Percentiles rank a stretch among this genome's conserved stretches.
Evolutionary conservation across 2,888 invertebrate species (phyloP).

Genomic region (Scaptomyza reducta): DNA sequence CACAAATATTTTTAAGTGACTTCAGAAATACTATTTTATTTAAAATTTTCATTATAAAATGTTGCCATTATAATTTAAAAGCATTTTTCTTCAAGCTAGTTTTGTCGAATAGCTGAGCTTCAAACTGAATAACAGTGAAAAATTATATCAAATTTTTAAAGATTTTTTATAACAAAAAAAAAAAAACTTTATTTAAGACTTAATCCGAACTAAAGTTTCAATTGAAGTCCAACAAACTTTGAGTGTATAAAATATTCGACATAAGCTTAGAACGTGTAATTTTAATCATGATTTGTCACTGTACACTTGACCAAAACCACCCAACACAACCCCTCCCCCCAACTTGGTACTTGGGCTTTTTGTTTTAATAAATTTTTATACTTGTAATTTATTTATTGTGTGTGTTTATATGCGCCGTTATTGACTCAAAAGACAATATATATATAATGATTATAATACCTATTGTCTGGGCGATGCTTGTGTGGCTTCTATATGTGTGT

Average conservation of each 20-base stretch:
- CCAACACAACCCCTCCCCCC: background rate
- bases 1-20: too few relatives aligned
- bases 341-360: conserved; percentile 36
- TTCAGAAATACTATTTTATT: too few relatives aligned
- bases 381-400: conserved; percentile 56
- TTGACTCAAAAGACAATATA: conserved; percentile 53
- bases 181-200: too few relatives aligned
- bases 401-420: conserved; percentile 59
- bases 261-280: background rate
- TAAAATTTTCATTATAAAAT: too few relatives aligned
- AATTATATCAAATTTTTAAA: too few relatives aligned
- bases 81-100: too few relatives aligned
- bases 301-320: conserved; percentile 4
- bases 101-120: too few relatives aligned
- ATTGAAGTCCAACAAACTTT: too few relatives aligned
- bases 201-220: too few relatives aligned
- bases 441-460: conserved; percentile 35
- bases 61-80: too few relatives aligned
- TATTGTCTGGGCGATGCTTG: conserved; percentile 30
- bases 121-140: too few relatives aligned
- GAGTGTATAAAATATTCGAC: conserved; percentile 3
- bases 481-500: conserved; percentile 48
- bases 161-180: too few relatives aligned
- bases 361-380: conserved; percentile 44
- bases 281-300: background rate